Evolutionary conservation across 2,888 invertebrate genomes (phyloP), one percentile per base, ranked within the genome.

Genomic region (Muschampia plurimacula): DNA sequence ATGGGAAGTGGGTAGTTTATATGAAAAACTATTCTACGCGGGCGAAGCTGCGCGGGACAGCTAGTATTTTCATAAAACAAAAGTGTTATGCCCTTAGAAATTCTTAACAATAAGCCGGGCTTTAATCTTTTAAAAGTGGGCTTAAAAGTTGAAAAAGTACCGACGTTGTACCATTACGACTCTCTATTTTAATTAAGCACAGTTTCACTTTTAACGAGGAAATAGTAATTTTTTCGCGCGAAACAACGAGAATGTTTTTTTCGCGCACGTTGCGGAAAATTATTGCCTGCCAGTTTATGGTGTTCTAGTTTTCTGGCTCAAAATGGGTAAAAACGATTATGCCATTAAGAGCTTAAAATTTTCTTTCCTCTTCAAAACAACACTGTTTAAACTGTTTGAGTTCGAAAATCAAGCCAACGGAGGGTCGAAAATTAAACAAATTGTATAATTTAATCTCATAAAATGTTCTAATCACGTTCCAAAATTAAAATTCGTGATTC

Each of bases 141-240:
- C 72, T 70, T 44, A 72, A 70, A 72, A 72, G 59, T 67, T 57
- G 28, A 44, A 67, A 67, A 59, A 44, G 39, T 57, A 62, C 52
- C 44, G 15, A 57, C 71, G 32, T 72, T 72, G 72, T 72, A 60
- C 52, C 60, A 67, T 72, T 72, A 66, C 28, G 66, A 72, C 71
- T 67, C 71, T 72, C 71, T 71, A 72, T 72, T 72, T 72, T 72
- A 72, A 72, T 72, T 72, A 72, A 72, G 71, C 66, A 15, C 49
- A 69, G 69, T 72, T 72, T 72, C 71, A 72, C 60, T 72, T 72
- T 72, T 66, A 71, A 71, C 71, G 28, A 71, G 71, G 60, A 71
- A 66, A 71, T 71, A 71, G 39, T 71, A 52, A 60, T 71, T 66
- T 71, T 66, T 70, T 52, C 59, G 57, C 39, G 46, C 49, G 46